Base-by-base conservation (phyloP, 2,888 invertebrate species). In the Watsonalla cultraria region DNA sequence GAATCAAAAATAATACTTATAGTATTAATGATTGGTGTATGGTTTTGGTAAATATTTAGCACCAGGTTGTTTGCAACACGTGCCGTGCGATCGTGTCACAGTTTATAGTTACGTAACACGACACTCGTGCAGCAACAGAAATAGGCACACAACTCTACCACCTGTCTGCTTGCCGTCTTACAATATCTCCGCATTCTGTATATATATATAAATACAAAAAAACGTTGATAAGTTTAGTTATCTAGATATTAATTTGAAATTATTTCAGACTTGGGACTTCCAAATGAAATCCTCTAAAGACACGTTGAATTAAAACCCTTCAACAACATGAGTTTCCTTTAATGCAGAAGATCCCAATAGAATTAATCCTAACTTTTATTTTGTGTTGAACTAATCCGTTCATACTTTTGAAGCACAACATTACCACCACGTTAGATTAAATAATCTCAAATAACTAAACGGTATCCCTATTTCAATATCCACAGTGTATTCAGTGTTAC, bases 61-160 rank as follows among this genome's bases (percentile, higher is more conserved):
- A 63, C 54, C 61, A 66, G 59, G 58, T 52, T 60, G 60, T 65
- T 58, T 39, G 51, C 55, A 61, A 66, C 71, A 68, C 70, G 71
- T 69, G 71, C 57, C 54, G 55, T 50, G 46, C 42, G 11, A 11
- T 53, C 51, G 55, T 51, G 51, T 48, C 45, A 47, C 42, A 47
- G 54, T 46, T 52, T 46, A 15, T 49, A 52, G 59, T 73, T 74
- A 65, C 66, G 71, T 66, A 73, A 70, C 53, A 56, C 56, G 45
- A 48, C 42, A 51, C 33, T 42, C 8, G 47, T 37, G 42, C 49
- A 46, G 53, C 54, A 65, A 72, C 76, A 73, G 72, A 79, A 80
- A 80, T 82, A 80, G 75, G 62, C 62, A 59, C 64, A 62, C 62
- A 60, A 53, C 62, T 62, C 62, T 61, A 53, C 62, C 76, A 78